A percentile compares a stretch with the other conserved stretches of the same genome.
Evolutionary conservation across 2,888 invertebrate genomes (phyloP).

Genomic region (Agriotes lineatus): DNA sequence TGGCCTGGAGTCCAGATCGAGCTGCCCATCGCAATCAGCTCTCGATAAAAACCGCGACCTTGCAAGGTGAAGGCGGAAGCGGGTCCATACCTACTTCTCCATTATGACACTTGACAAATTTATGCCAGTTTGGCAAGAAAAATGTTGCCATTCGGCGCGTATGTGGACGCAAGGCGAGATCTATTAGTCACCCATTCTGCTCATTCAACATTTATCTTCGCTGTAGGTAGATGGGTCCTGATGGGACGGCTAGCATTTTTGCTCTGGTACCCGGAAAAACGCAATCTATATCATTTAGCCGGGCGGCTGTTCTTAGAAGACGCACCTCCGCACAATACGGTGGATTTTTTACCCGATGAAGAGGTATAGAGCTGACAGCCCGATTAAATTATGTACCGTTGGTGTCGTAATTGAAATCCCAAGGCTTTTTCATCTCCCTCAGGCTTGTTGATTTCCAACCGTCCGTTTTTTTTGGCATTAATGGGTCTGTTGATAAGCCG

Average conservation of each 20-base stretch:
- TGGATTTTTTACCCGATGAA: conserved; percentile 9
- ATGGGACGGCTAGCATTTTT: conserved; percentile 29
- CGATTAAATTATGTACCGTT: conserved; percentile 10
- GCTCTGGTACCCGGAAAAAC: conserved; percentile 32
- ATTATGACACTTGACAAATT: conserved; percentile 27
- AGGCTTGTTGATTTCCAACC: too few species aligned
- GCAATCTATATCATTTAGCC: conserved; percentile 32
- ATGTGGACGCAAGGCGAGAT: conserved; percentile 24
- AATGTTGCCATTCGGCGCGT: background rate
- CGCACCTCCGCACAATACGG: conserved; percentile 26
- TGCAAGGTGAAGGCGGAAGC: conserved; percentile 32
- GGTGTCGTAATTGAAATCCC: background rate
- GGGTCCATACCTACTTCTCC: conserved; percentile 16
- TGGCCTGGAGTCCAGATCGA: background rate
- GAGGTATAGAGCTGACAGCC: background rate
- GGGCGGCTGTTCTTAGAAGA: conserved; percentile 33
- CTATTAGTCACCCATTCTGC: conserved; percentile 32
- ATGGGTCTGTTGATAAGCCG: conserved; percentile 8
- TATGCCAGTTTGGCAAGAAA: conserved; percentile 16
- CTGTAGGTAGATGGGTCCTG: conserved; percentile 33
- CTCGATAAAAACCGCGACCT: conserved; percentile 14
- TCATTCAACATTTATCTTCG: conserved; percentile 31
- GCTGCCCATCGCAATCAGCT: background rate
- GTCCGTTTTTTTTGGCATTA: background rate
- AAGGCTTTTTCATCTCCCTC: conserved; percentile 16